Evolutionary conservation across 2,797 vertebrate species (phyloP).

Genomic region (Corythornis leucogaster): DNA sequence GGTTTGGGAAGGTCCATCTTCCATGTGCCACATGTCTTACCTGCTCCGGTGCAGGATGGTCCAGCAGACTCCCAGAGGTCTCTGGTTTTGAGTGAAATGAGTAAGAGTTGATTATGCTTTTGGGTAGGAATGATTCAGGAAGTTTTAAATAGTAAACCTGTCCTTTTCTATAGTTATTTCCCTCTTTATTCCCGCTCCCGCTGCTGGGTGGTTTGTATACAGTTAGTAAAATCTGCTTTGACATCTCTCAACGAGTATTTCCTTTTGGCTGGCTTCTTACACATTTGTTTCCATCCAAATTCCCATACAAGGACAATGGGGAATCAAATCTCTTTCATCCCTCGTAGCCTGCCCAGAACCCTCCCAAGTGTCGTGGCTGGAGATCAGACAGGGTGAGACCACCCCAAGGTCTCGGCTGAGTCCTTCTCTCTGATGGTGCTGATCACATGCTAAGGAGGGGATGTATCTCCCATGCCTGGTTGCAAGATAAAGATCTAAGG

Average conservation of each 20-base stretch:
- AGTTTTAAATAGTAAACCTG: slow-evolving; percentile 20
- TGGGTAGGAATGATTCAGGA: neutral
- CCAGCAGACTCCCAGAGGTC: neutral
- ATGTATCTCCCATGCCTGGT: neutral
- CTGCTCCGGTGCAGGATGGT: rapidly evolving
- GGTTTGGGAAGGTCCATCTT: neutral
- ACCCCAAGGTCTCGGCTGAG: neutral
- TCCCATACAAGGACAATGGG: slow-evolving; percentile 1
- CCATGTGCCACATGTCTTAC: rapidly evolving
- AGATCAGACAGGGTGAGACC: neutral
- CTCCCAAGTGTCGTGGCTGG: neutral
- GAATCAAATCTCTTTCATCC: neutral
- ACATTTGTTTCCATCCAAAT: neutral
- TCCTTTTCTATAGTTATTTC: neutral
- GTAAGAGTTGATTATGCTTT: neutral
- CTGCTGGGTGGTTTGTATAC: neutral
- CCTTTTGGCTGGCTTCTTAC: slow-evolving; percentile 32
- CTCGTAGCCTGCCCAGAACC: neutral
- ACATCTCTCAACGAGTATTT: neutral
- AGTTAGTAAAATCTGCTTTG: slow-evolving; percentile 15
- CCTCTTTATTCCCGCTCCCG: neutral
- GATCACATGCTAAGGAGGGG: neutral
- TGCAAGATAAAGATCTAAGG: neutral
- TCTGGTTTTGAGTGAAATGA: neutral
- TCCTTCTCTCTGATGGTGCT: neutral